Base-by-base conservation (phyloP, 2,113 vertebrate species). In the Toxotes chatareus region DNA sequence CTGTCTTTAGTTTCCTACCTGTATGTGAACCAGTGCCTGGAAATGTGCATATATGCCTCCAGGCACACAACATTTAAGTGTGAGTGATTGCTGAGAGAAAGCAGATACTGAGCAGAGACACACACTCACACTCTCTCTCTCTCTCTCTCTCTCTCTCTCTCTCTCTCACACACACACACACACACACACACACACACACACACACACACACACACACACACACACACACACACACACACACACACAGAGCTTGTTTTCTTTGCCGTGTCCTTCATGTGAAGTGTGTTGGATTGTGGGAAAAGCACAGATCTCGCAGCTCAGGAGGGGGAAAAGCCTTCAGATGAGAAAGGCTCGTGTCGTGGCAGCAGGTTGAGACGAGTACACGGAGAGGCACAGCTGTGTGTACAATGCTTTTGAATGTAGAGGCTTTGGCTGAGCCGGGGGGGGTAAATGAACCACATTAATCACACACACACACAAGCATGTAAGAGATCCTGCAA, bases 321-420 rank as follows among this genome's bases (percentile, higher is more conserved):
- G 1, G 42, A 11, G 42, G 42, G 42, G 42, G 16, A 7, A 32
- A 0, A 19, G 11, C 57, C 69, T 67, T 46, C 7, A 23, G 1
- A 65, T 38, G 71, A 70, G 16, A 73, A 23, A 34, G 59, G 67
- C 76, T 66, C 0, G 51, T 64, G 80, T 84, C 46, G n/a, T 57
- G 60, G 61, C 67, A 66, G 82, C 90, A 85, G 83, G 86, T 90
- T 85, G 76, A 36, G 90, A 79, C 88, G 77, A 85, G 88, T 71
- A 68, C 76, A 75, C 36, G 10, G 57, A 70, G 67, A 69, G 19
- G 31, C 78, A 70, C 84, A 83, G 89, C 84, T 91, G 82, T 87
- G 82, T 83, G 82, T 61, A 61, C 64, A 78, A 32, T 57, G 69
- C 64, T 56, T 55, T 38, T 83, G 79, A 85, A 76, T 72, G 27